Conservation (phyloP, 1,140 invertebrate species). For the Leptonema lineaticorne region DNA sequence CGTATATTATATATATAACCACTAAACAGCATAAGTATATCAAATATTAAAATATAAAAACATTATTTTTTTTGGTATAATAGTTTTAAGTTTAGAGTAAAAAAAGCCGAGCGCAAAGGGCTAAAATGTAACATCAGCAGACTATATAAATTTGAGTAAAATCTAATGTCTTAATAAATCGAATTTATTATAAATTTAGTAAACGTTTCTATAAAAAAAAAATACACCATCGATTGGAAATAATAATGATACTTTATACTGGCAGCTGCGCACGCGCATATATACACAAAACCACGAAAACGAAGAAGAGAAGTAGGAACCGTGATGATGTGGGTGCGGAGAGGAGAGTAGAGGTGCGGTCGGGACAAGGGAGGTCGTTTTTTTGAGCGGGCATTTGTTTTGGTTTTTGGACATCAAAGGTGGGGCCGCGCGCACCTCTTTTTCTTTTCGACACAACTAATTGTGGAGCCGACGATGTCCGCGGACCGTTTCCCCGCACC, state of each 20-base stretch:
- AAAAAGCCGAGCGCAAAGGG: too few species aligned
- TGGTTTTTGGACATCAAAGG: slow-evolving; percentile 36
- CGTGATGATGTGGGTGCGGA: neutral
- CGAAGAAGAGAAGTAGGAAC: too few species aligned
- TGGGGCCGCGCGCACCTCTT: slow-evolving; percentile 16
- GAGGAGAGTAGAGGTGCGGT: neutral
- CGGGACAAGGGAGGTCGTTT: too few species aligned
- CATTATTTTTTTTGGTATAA: too few species aligned
- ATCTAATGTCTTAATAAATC: too few species aligned
- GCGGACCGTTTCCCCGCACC: neutral
- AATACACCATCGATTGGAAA: neutral
- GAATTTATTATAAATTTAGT: slow-evolving; percentile 9
- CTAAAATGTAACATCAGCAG: too few species aligned
- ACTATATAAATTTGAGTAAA: too few species aligned
- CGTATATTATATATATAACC: too few species aligned
- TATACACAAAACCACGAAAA: neutral
- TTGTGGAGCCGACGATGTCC: neutral
- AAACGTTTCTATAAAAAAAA: neutral
- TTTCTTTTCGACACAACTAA: slow-evolving; percentile 20
- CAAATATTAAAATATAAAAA: too few species aligned
- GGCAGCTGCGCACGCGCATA: neutral
- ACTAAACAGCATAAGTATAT: too few species aligned
- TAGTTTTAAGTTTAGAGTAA: too few species aligned
- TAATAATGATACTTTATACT: neutral
- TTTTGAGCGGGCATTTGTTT: slow-evolving; percentile 35